phyloP scores from a whole-genome alignment of 2,797 vertebrate species.

The Pseudomugil gertrudae region DNA sequence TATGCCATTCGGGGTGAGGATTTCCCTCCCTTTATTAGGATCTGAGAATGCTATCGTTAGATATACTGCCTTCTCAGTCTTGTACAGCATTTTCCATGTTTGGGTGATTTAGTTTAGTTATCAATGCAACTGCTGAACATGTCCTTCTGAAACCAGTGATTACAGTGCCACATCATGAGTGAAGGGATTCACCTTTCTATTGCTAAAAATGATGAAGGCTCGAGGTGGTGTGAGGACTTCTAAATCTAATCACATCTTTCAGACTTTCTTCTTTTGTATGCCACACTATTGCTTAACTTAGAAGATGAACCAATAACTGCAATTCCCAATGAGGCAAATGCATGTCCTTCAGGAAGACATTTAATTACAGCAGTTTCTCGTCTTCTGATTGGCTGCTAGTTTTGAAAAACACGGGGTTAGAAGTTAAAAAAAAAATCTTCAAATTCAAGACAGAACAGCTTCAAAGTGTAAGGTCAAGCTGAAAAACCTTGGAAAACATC shows the following conservation, averaged over 20 bases:
- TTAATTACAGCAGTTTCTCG: background rate
- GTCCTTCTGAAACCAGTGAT: background rate
- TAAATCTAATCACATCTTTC: background rate
- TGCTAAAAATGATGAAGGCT: background rate
- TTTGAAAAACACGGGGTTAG: background rate
- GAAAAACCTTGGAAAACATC: too few species aligned
- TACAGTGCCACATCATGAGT: background rate
- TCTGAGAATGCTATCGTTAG: background rate
- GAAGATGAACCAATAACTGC: background rate
- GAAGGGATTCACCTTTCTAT: background rate
- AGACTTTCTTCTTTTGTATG: background rate
- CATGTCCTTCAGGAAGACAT: background rate
- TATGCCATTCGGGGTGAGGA: background rate
- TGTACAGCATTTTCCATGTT: background rate
- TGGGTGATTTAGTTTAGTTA: background rate
- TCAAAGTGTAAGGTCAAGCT: background rate
- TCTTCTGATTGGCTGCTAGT: background rate
- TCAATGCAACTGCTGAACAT: background rate
- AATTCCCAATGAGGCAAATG: background rate
- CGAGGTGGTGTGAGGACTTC: background rate
- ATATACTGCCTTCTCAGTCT: background rate
- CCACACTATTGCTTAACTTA: background rate
- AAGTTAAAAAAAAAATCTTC: background rate
- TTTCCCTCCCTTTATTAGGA: slow-evolving; percentile 1
- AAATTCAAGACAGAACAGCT: background rate